Base-by-base conservation (phyloP, 2,888 invertebrate genomes). In the Pristionchus japonicus region DNA sequence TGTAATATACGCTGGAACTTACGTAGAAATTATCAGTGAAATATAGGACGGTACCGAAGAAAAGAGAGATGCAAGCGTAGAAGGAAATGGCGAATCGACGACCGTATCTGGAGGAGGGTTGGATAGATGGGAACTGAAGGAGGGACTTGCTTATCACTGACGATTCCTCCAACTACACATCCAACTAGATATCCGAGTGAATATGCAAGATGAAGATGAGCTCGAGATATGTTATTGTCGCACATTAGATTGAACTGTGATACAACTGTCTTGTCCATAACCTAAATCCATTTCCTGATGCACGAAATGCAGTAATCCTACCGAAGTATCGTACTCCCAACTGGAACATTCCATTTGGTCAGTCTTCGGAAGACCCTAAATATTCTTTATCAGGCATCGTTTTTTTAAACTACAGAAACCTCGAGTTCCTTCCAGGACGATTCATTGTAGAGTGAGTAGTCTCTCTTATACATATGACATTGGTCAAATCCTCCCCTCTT, bases 101-200 rank as follows among this genome's bases (percentile, higher is more conserved):
- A 0, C 94, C 94, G 88, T 92, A 94, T 80, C 94, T 91, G 87
- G 80, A 89, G 83, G 37, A 37, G 9, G 52, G 52, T n/a, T n/a
- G n/a, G n/a, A n/a, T n/a, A n/a, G n/a, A n/a, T n/a, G n/a, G n/a
- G n/a, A 82, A 88, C 40, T 80, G 49, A 40, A 20, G n/a, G 23
- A 7, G 57, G 47, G 13, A 20, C 87, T 84, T 47, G 93, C 92
- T 92, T 88, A 88, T 94, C 93, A 88, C 92, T 92, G 11, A 93
- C 91, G 88, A 92, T 92, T 23, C 94, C 94, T 27, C 94, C 94
- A 20, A 93, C 86, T 82, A 94, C 89, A 86, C 94, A 94, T 31
- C 94, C 94, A 37, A 94, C 80, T 27, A 94, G 89, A 88, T 94
- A 94, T 40, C 94, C 94, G 7, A 94, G 88, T 0, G 94, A 93